Evolutionary conservation across 2,113 vertebrate species (phyloP).

Genomic region (Podocnemis expansa): DNA sequence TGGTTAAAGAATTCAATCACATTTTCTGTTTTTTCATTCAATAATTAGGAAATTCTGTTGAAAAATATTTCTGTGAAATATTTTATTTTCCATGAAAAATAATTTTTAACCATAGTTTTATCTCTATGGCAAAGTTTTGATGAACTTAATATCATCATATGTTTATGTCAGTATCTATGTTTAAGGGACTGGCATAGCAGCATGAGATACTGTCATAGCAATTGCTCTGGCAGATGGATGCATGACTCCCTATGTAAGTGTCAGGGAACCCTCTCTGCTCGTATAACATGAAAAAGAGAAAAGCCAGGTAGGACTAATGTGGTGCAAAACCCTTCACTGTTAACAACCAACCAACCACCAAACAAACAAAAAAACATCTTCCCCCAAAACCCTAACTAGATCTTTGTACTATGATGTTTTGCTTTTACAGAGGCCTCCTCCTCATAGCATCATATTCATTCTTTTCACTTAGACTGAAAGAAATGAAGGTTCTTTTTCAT

Average conservation of each 20-base stretch:
- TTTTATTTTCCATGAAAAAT: not conserved
- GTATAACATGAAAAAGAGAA: not conserved
- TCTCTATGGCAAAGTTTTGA: not conserved
- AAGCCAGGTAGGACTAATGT: not conserved
- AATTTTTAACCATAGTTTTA: not conserved
- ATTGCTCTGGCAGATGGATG: not conserved
- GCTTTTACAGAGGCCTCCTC: not conserved
- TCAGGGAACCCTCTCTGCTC: rapidly evolving
- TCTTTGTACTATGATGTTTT: not conserved
- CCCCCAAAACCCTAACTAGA: not conserved
- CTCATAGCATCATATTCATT: not conserved
- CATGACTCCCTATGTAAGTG: not conserved
- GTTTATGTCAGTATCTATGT: not conserved
- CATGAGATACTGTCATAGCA: not conserved
- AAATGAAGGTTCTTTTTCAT: not conserved
- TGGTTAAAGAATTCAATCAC: not conserved
- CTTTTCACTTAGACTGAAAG: not conserved
- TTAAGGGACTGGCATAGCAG: not conserved
- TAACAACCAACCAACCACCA: too few relatives aligned
- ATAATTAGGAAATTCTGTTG: not conserved
- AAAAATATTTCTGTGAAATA: not conserved
- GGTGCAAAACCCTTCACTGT: not conserved
- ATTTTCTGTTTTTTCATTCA: not conserved
- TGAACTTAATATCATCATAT: not conserved
- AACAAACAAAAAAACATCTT: too few relatives aligned